Evolutionary conservation across 2,113 vertebrate species (phyloP).

Genomic region (Amphilophus citrinellus): DNA sequence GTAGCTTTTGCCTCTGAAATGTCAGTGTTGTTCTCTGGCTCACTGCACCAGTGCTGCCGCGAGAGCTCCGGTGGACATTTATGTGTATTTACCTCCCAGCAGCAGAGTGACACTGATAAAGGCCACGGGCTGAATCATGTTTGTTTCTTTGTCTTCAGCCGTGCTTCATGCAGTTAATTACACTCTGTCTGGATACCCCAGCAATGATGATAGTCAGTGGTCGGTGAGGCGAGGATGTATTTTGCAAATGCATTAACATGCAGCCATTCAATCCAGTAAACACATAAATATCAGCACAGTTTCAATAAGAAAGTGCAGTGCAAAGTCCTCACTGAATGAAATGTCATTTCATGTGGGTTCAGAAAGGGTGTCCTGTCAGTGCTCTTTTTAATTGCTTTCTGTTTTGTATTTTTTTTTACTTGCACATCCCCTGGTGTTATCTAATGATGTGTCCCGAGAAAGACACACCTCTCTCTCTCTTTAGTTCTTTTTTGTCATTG

Average conservation of each 20-base stretch:
- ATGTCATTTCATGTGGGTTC: background rate
- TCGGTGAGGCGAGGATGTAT: background rate
- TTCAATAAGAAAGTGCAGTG: background rate
- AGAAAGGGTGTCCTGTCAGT: background rate
- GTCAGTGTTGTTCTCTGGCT: conserved; percentile 61
- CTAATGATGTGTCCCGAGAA: background rate
- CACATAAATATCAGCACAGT: background rate
- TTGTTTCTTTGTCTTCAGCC: background rate
- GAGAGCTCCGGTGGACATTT: conserved; percentile 33
- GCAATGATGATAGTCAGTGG: background rate
- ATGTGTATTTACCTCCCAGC: conserved; percentile 19
- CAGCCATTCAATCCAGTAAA: background rate
- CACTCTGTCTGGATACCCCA: background rate
- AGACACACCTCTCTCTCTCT: background rate
- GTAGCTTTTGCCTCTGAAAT: conserved; percentile 55
- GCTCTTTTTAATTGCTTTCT: background rate
- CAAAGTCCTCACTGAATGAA: background rate
- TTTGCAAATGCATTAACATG: conserved; percentile 8
- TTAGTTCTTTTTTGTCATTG: background rate
- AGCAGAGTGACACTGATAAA: conserved; percentile 41
- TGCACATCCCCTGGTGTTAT: background rate
- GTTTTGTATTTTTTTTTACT: background rate
- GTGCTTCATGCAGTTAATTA: background rate
- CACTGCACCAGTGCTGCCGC: conserved; percentile 15
- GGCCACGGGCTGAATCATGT: background rate